Evolutionary conservation across 2,888 invertebrate species (phyloP).

Genomic region (Craniophora ligustri): DNA sequence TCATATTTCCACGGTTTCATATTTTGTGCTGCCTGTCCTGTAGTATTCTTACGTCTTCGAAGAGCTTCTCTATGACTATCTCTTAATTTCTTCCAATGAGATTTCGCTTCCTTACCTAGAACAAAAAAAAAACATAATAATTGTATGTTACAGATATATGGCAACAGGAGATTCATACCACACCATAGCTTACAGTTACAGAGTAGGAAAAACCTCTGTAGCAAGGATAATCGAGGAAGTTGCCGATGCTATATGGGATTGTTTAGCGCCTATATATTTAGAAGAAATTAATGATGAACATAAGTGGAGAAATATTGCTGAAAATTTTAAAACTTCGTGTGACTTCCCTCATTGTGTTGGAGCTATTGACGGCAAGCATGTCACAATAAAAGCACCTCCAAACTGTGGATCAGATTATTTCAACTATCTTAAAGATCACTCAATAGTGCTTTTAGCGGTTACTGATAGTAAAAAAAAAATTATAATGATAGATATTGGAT

Average conservation of each 20-base stretch:
- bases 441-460: conserved; percentile 32
- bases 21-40: conserved; percentile 31
- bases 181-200: conserved; percentile 18
- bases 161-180: conserved; percentile 33
- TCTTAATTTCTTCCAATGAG: conserved; percentile 49
- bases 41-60: conserved; percentile 31
- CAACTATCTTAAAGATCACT: conserved; percentile 27
- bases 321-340: conserved; percentile 17
- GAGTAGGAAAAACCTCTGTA: conserved; percentile 25
- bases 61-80: conserved; percentile 48
- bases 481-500: conserved; percentile 36
- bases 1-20: conserved; percentile 49
- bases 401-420: conserved; percentile 34
- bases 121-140: conserved; percentile 28
- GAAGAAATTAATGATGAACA: conserved; percentile 19
- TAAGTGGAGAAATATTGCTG: conserved; percentile 27
- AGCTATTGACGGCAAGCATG: conserved; percentile 30
- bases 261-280: conserved; percentile 8
- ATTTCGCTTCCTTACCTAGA: conserved; percentile 48
- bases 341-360: conserved; percentile 24
- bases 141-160: conserved; percentile 28
- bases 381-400: conserved; percentile 21
- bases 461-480: conserved; percentile 23
- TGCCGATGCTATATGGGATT: conserved; percentile 24
- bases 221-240: conserved; percentile 43